These are phyloP conservation scores for Corythoichthys intestinalis DNA, from an alignment of 2,113 vertebrate genomes.

Conservation along the genomic window DNA sequence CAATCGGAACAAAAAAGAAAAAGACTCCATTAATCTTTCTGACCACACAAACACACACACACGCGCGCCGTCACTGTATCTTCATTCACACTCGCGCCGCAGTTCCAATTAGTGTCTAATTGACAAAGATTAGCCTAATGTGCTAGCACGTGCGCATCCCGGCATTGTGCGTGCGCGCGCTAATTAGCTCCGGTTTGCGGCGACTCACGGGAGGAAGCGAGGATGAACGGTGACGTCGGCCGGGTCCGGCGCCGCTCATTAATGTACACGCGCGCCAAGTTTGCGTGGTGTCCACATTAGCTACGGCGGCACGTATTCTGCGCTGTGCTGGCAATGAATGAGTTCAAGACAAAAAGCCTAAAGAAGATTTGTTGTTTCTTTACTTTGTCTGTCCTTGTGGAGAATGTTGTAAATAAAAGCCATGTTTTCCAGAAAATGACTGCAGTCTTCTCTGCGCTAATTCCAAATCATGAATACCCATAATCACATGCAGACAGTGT, in stretches of 20 bases:
- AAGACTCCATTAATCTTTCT: conserved; percentile 30
- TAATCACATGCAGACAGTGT: too few species aligned
- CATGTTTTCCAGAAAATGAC: too few species aligned
- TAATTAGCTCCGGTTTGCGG: conserved; percentile 5
- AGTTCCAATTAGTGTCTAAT: conserved; percentile 62
- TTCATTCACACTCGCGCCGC: conserved; percentile 37
- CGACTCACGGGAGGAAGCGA: conserved; percentile 16
- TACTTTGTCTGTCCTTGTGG: too few species aligned
- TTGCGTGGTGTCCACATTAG: neutral
- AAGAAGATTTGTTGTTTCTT: too few species aligned
- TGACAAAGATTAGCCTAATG: conserved; percentile 60
- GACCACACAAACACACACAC: conserved; percentile 22
- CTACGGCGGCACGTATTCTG: too few species aligned
- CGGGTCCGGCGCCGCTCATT: conserved; percentile 30
- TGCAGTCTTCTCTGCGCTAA: too few species aligned
- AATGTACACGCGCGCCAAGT: conserved; percentile 10
- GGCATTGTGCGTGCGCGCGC: conserved; percentile 3
- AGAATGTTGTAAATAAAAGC: too few species aligned
- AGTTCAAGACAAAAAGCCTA: too few species aligned
- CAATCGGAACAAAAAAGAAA: neutral
- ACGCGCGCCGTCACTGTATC: conserved; percentile 11
- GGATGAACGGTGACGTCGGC: conserved; percentile 45
- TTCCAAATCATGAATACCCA: too few species aligned
- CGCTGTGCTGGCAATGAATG: too few species aligned
- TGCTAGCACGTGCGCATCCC: conserved; percentile 2